A percentile compares a stretch with the other conserved stretches of the same genome.
phyloP scores from a whole-genome alignment of 2,797 vertebrate species.

The Clangula hyemalis region DNA sequence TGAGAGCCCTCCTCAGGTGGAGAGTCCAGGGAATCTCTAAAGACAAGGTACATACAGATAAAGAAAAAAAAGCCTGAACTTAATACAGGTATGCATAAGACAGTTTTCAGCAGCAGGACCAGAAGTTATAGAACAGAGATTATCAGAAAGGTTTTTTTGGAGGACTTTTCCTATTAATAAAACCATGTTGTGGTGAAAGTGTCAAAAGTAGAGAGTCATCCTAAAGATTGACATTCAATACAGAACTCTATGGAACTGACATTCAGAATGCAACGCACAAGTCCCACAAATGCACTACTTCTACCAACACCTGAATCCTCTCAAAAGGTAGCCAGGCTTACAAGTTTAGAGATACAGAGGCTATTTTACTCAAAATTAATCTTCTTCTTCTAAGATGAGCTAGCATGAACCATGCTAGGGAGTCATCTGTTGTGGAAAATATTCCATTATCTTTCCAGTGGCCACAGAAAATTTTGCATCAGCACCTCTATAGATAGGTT shows the following conservation, averaged over 20 bases:
- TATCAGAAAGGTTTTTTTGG: not conserved
- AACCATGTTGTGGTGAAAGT: not conserved
- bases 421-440: not conserved
- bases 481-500: not conserved
- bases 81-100: not conserved
- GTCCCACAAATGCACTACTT: not conserved
- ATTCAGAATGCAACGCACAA: not conserved
- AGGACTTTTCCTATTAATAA: not conserved
- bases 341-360: not conserved
- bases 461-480: not conserved
- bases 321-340: not conserved
- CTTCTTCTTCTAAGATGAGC: not conserved
- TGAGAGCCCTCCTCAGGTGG: constrained; percentile 86
- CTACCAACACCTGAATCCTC: not conserved
- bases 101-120: not conserved
- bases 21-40: constrained; percentile 88
- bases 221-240: not conserved
- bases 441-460: not conserved
- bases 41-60: constrained; percentile 75
- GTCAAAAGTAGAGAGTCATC: not conserved
- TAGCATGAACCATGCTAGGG: not conserved
- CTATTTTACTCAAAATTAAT: not conserved
- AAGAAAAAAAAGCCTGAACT: not conserved
- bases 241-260: not conserved
- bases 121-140: not conserved